These are phyloP conservation scores for Sebastes umbrosus DNA, from an alignment of 2,797 vertebrate genomes.

Conservation along the genomic window DNA sequence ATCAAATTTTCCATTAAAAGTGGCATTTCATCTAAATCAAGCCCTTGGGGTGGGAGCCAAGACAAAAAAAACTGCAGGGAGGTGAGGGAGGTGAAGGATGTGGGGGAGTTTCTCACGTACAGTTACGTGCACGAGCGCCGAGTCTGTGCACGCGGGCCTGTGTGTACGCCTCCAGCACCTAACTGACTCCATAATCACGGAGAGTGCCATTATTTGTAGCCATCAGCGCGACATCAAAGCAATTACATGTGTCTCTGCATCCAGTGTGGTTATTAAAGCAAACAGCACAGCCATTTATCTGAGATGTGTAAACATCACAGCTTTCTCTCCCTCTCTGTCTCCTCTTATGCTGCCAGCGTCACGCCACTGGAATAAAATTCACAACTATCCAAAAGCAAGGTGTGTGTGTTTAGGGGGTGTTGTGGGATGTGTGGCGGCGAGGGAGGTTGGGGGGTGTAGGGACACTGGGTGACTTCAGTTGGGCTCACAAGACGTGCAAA, in stretches of 20 bases:
- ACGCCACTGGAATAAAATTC: conserved; percentile 29
- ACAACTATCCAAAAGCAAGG: conserved; percentile 22
- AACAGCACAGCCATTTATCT: conserved; percentile 63
- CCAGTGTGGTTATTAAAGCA: conserved; percentile 81
- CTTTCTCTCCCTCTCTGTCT: conserved; percentile 16
- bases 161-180: conserved; percentile 48
- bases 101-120: conserved; percentile 55
- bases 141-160: background rate
- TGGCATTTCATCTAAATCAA: conserved; percentile 91
- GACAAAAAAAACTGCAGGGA: conserved; percentile 70
- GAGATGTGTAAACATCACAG: conserved; percentile 68
- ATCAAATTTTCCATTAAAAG: conserved; percentile 89
- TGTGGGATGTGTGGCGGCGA: background rate
- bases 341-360: conserved; percentile 21
- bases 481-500: conserved; percentile 41
- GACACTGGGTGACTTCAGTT: conserved; percentile 12
- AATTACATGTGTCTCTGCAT: conserved; percentile 83
- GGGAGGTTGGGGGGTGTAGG: background rate
- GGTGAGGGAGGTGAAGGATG: conserved; percentile 26
- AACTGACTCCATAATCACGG: conserved; percentile 76
- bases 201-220: conserved; percentile 79
- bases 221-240: conserved; percentile 81
- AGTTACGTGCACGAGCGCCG: background rate
- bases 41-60: conserved; percentile 80
- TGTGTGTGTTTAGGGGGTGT: background rate